Conservation (phyloP, 2,797 vertebrate species). For the Rhinoraja longicauda region DNA sequence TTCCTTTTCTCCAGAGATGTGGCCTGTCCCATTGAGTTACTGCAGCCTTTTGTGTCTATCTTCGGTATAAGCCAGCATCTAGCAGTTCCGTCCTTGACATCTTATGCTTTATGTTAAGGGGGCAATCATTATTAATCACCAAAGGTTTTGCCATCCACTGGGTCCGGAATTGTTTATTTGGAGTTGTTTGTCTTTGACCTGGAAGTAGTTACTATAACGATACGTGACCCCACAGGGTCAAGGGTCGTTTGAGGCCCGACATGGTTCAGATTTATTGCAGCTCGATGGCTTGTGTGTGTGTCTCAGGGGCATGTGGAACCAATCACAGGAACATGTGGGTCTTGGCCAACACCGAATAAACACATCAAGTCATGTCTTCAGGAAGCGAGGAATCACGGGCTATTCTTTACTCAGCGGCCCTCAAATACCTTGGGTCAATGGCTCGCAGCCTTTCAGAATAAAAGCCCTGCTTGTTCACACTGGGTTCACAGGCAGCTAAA, state of each 20-base stretch:
- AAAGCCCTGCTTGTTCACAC: too few relatives aligned
- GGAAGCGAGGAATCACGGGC: constrained; percentile 16
- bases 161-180: constrained; percentile 22
- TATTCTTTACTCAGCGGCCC: neutral
- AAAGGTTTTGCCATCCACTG: neutral
- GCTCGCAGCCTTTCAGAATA: too few relatives aligned
- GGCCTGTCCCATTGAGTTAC: too few relatives aligned
- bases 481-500: too few relatives aligned
- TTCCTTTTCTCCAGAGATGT: too few relatives aligned
- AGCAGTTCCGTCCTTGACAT: neutral
- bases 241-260: neutral
- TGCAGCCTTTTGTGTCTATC: too few relatives aligned
- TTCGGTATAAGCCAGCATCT: too few relatives aligned
- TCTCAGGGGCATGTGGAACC: neutral
- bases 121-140: neutral
- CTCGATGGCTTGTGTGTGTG: neutral
- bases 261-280: neutral
- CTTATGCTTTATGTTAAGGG: neutral
- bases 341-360: neutral
- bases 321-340: constrained; percentile 6
- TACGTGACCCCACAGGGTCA: neutral
- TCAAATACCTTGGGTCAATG: neutral
- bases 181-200: constrained; percentile 30
- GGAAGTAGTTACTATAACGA: constrained; percentile 30
- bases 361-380: constrained; percentile 8